These are phyloP conservation scores for Chromoteleia sp. DNA, from an alignment of 2,888 invertebrate species.

Conservation along the genomic window DNA sequence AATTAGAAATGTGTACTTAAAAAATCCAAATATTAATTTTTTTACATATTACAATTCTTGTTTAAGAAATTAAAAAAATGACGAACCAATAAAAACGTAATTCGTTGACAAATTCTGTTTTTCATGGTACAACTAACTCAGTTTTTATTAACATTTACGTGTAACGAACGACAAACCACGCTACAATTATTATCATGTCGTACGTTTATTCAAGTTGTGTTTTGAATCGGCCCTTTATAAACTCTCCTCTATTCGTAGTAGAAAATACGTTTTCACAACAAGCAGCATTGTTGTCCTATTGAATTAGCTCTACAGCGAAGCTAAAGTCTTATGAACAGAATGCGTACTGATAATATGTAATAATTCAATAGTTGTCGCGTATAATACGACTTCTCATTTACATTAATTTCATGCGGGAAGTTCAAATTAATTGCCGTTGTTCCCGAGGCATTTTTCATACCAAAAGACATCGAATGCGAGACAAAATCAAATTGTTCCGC, in stretches of 20 bases:
- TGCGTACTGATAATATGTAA: slow-evolving; percentile 57
- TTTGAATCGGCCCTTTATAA: slow-evolving; percentile 54
- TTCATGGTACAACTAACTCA: no score
- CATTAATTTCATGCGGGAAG: slow-evolving; percentile 49
- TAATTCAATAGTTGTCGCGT: slow-evolving; percentile 60
- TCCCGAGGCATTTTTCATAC: slow-evolving; percentile 13
- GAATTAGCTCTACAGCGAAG: slow-evolving; percentile 48
- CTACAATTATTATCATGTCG: slow-evolving; percentile 49
- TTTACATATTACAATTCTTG: no score
- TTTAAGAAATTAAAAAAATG: no score
- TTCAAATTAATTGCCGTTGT: slow-evolving; percentile 39
- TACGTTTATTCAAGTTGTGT: slow-evolving; percentile 41
- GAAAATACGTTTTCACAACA: slow-evolving; percentile 62
- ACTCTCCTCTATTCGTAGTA: slow-evolving; percentile 42
- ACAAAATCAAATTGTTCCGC: slow-evolving; percentile 1
- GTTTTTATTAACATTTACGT: slow-evolving; percentile 16
- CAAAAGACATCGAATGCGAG: neutral
- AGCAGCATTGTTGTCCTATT: slow-evolving; percentile 56
- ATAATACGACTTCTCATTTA: slow-evolving; percentile 51
- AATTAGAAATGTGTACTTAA: neutral
- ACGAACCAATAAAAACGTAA: no score
- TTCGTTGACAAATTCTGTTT: no score
- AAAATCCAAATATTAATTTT: neutral
- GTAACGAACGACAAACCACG: neutral
- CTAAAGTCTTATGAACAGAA: slow-evolving; percentile 60